phyloP scores from a whole-genome alignment of 1,140 invertebrate species.

The Rhopalosiphum padi region DNA sequence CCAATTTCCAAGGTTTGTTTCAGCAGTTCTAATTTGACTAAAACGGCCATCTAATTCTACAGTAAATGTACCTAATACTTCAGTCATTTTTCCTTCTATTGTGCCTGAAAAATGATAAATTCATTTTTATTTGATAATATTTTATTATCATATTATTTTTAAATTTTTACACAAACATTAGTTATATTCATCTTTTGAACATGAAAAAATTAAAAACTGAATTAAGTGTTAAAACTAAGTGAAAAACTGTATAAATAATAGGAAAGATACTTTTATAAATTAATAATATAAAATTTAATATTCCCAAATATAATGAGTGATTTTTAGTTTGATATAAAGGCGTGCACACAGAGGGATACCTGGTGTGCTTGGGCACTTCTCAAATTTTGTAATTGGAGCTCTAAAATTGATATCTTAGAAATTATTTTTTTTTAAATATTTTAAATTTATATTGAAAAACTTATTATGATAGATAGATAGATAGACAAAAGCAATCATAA shows the following conservation, averaged over 20 bases:
- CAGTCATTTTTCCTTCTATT: slow-evolving; percentile 82
- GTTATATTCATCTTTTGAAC: neutral
- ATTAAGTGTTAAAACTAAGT: neutral
- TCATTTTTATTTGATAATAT: neutral
- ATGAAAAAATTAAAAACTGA: neutral
- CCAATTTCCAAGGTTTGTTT: slow-evolving; percentile 92
- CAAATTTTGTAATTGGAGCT: too few relatives aligned
- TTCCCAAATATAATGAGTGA: too few relatives aligned
- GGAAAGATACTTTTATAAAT: too few relatives aligned
- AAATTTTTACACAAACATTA: too few relatives aligned
- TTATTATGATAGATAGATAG: too few relatives aligned
- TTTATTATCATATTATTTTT: neutral
- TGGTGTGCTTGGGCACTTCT: too few relatives aligned
- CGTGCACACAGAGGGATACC: too few relatives aligned
- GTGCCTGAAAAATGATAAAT: slow-evolving; percentile 68
- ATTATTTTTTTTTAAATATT: too few relatives aligned
- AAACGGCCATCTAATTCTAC: slow-evolving; percentile 87
- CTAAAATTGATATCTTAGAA: too few relatives aligned
- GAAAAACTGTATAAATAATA: neutral
- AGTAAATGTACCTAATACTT: slow-evolving; percentile 80
- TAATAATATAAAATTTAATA: neutral
- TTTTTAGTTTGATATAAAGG: too few relatives aligned
- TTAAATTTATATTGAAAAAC: too few relatives aligned
- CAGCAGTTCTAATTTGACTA: slow-evolving; percentile 76
- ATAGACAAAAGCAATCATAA: too few relatives aligned